A percentile compares a stretch with the other conserved stretches of the same genome.
These are phyloP conservation scores for Capreolus pygargus DNA, from an alignment of 2,113 vertebrate genomes.

Conservation along the genomic window DNA sequence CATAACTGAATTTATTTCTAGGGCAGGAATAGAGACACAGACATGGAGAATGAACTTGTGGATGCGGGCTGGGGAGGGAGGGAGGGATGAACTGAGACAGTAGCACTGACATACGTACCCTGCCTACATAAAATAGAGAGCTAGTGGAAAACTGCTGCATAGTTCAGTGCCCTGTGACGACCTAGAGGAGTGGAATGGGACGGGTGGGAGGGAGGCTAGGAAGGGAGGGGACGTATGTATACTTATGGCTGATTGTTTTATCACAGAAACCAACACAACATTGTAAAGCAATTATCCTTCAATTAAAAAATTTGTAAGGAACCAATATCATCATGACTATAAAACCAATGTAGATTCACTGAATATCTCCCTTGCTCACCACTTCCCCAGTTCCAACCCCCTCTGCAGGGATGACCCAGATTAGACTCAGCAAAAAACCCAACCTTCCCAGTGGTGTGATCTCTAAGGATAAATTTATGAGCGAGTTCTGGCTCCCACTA, in stretches of 20 bases:
- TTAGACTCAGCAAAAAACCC: background rate
- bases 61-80: accelerated
- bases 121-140: background rate
- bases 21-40: background rate
- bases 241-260: background rate
- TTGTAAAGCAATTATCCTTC: background rate
- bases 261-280: background rate
- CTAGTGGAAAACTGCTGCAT: background rate
- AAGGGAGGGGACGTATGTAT: background rate
- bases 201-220: background rate
- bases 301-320: background rate
- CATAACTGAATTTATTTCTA: background rate
- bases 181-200: background rate
- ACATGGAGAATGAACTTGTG: background rate
- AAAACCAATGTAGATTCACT: background rate
- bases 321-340: background rate
- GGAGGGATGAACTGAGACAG: background rate
- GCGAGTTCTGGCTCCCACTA: background rate
- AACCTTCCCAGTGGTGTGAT: background rate
- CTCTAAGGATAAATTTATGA: background rate
- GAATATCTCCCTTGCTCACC: background rate
- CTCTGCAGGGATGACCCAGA: background rate
- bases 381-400: background rate
- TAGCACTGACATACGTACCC: background rate
- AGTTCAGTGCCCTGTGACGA: background rate